Evolutionary conservation across 1,140 invertebrate genomes (phyloP).

Genomic region (Drosophila nigrodunni): DNA sequence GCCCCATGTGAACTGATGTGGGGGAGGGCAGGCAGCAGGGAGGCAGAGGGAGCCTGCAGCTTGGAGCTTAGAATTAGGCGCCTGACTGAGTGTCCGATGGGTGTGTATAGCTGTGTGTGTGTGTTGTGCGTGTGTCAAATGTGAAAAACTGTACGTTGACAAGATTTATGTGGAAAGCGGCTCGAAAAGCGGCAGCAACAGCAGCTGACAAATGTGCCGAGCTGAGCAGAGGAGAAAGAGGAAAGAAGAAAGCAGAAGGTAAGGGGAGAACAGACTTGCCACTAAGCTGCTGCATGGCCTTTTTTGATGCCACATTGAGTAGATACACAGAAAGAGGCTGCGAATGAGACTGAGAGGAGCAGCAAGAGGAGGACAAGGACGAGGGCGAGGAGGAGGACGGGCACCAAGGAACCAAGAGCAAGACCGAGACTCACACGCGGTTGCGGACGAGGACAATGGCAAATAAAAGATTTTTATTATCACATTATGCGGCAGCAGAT

Average conservation of each 20-base stretch:
- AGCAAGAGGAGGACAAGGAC: neutral
- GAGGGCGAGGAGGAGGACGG: neutral
- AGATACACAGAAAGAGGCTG: neutral
- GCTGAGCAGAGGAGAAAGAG: neutral
- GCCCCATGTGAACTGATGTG: neutral
- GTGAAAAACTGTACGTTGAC: conserved; percentile 76
- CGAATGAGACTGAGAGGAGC: neutral
- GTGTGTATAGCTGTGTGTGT: conserved; percentile 10
- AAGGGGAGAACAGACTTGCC: conserved; percentile 2
- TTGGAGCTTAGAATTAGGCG: conserved; percentile 49
- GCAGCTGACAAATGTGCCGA: conserved; percentile 21
- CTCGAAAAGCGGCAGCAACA: neutral
- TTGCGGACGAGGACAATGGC: conserved; percentile 56
- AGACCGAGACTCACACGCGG: no score
- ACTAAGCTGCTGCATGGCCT: conserved; percentile 46
- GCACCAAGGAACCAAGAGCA: no score
- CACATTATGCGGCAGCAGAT: conserved; percentile 81
- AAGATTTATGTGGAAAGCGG: conserved; percentile 70
- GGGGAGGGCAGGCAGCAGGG: neutral
- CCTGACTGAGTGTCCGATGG: conserved; percentile 55
- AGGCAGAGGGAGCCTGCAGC: conserved; percentile 1
- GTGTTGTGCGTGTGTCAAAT: conserved; percentile 50
- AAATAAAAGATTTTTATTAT: conserved; percentile 83
- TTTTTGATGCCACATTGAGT: conserved; percentile 24
- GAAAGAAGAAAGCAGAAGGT: conserved; percentile 6